Percentiles rank a stretch among this genome's conserved stretches.
phyloP scores from a whole-genome alignment of 2,113 vertebrate genomes.

The Etheostoma cragini region DNA sequence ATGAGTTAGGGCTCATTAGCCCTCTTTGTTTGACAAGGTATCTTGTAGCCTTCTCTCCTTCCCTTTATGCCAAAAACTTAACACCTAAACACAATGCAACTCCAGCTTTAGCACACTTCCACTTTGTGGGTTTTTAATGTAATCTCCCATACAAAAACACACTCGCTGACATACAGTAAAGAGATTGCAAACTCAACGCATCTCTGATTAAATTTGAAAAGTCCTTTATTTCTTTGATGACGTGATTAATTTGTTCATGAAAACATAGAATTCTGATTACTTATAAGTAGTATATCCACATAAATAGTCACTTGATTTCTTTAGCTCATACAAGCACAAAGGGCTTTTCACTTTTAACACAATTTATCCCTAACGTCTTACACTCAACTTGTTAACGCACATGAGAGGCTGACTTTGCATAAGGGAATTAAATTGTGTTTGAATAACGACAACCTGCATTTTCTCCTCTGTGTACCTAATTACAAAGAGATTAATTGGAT shows the following conservation, averaged over 20 bases:
- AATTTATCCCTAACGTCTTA: neutral
- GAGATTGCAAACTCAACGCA: neutral
- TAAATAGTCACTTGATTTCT: neutral
- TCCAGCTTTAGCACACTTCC: neutral
- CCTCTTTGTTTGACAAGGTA: neutral
- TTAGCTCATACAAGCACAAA: neutral
- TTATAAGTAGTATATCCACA: neutral
- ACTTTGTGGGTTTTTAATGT: neutral
- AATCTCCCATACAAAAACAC: neutral
- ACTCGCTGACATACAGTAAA: neutral
- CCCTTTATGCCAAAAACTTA: slow-evolving; percentile 16
- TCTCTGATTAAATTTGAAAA: slow-evolving; percentile 35
- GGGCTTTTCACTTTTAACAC: slow-evolving; percentile 41
- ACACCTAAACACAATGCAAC: neutral
- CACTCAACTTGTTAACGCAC: slow-evolving; percentile 1
- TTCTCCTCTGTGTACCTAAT: neutral
- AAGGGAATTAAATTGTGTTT: slow-evolving; percentile 6
- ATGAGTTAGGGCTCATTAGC: neutral
- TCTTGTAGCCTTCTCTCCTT: slow-evolving; percentile 24
- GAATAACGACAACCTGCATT: neutral
- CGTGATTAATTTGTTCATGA: neutral
- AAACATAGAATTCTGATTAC: neutral
- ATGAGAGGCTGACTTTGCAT: slow-evolving; percentile 21
- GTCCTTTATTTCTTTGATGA: neutral
- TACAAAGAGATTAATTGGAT: slow-evolving; percentile 13